Conservation (phyloP, 2,797 vertebrate genomes). For the Onychomys arenicola region DNA sequence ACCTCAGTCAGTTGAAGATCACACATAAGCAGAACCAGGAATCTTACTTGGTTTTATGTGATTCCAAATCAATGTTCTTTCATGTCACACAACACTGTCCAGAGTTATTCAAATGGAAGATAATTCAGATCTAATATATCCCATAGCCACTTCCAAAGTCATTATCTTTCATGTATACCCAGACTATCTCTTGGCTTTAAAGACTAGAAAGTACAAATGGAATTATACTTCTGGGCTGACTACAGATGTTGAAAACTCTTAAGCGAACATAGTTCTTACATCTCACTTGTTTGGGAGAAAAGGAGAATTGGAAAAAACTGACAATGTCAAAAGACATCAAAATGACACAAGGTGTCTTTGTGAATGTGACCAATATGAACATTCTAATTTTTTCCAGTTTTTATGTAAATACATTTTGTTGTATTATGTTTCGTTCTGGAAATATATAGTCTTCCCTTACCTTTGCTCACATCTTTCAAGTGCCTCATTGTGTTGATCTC, state of each 20-base stretch:
- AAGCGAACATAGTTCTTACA: conserved; percentile 48
- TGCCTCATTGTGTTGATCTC: neutral
- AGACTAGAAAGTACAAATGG: conserved; percentile 46
- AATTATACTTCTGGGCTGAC: conserved; percentile 45
- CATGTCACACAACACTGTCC: neutral
- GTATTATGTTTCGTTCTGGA: neutral
- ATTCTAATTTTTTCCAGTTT: conserved; percentile 10
- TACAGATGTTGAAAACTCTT: conserved; percentile 46
- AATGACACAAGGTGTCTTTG: conserved; percentile 61
- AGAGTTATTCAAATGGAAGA: conserved; percentile 15
- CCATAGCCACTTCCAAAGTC: neutral
- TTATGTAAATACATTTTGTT: neutral
- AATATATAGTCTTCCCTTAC: neutral
- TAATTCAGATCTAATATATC: neutral
- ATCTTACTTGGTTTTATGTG: neutral
- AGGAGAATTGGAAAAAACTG: conserved; percentile 64
- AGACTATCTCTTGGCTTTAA: conserved; percentile 30
- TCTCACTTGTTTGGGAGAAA: conserved; percentile 47
- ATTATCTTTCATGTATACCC: neutral
- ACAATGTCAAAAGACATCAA: conserved; percentile 45
- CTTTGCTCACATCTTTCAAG: neutral
- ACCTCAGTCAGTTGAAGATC: neutral
- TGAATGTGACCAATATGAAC: conserved; percentile 10
- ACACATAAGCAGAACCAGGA: neutral
- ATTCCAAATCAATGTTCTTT: conserved; percentile 28